phyloP scores from a whole-genome alignment of 2,888 invertebrate species.

The Latheticus oryzae region DNA sequence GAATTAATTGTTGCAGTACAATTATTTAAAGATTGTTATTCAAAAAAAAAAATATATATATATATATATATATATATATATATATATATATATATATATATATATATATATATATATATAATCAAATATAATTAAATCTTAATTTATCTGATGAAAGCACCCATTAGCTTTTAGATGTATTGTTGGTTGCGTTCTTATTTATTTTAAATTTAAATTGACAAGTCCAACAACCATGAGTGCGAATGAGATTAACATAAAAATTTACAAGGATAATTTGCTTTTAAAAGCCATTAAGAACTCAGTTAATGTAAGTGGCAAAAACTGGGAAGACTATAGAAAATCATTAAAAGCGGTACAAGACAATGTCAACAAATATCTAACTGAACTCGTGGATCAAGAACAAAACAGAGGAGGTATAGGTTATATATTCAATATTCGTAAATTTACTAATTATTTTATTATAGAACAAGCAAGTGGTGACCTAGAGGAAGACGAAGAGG shows the following conservation, averaged over 20 bases:
- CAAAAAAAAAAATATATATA: no score
- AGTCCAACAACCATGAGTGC: no score
- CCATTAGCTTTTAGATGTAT: no score
- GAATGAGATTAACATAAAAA: slow-evolving; percentile 45
- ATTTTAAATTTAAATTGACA: no score
- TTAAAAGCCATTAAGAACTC: slow-evolving; percentile 42
- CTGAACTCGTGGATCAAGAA: slow-evolving; percentile 46
- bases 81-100: no score
- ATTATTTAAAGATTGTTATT: no score
- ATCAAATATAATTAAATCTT: no score
- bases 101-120: no score
- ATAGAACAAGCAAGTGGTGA: slow-evolving; percentile 6
- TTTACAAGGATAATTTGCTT: slow-evolving; percentile 38
- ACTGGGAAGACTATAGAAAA: slow-evolving; percentile 46
- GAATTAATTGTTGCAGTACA: no score
- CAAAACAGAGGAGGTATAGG: slow-evolving; percentile 37
- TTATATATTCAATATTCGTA: slow-evolving; percentile 6
- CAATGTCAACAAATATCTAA: slow-evolving; percentile 49
- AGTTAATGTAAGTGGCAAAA: slow-evolving; percentile 28
- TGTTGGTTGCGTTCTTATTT: no score
- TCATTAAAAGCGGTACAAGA: slow-evolving; percentile 46
- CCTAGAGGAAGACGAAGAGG: slow-evolving; percentile 8
- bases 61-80: no score
- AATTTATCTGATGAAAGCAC: no score
- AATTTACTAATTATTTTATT: slow-evolving; percentile 9